Evolutionary conservation across 2,888 invertebrate species (phyloP).

Genomic region (Caenorhabditis drosophilae): DNA sequence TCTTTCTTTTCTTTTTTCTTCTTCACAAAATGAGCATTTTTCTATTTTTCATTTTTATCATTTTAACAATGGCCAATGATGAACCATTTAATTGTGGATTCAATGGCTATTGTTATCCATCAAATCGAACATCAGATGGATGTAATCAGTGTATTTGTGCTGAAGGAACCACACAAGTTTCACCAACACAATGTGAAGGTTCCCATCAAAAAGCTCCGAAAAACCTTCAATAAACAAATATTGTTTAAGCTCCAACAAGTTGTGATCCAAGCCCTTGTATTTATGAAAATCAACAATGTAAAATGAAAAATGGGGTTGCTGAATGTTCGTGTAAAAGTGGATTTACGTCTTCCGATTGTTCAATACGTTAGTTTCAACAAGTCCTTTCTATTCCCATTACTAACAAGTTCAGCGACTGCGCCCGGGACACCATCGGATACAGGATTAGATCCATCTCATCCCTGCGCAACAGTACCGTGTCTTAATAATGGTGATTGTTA

Average conservation of each 20-base stretch:
- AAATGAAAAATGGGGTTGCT: conserved; percentile 20
- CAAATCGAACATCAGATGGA: conserved; percentile 17
- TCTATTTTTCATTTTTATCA: too few relatives aligned
- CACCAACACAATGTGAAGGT: conserved; percentile 14
- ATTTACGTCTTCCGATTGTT: conserved; percentile 38
- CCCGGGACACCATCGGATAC: too few relatives aligned
- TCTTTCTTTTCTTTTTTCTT: too few relatives aligned
- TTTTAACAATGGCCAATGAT: too few relatives aligned
- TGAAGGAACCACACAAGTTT: conserved; percentile 26
- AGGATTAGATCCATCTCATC: conserved; percentile 21
- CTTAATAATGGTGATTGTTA: conserved; percentile 30
- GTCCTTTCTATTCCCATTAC: too few relatives aligned
- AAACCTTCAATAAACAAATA: background rate
- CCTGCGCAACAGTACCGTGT: conserved; percentile 26
- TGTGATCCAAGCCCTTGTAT: conserved; percentile 34
- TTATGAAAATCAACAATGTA: conserved; percentile 26
- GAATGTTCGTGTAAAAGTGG: conserved; percentile 36
- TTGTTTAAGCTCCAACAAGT: conserved; percentile 16
- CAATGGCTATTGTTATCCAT: conserved; percentile 36
- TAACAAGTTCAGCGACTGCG: conserved; percentile 1
- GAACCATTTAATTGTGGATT: conserved; percentile 28
- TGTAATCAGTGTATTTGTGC: conserved; percentile 26
- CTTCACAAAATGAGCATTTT: too few relatives aligned
- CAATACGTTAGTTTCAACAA: conserved; percentile 17
- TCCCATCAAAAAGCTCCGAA: background rate